phyloP scores from a whole-genome alignment of 2,113 vertebrate species.

The human region DNA sequence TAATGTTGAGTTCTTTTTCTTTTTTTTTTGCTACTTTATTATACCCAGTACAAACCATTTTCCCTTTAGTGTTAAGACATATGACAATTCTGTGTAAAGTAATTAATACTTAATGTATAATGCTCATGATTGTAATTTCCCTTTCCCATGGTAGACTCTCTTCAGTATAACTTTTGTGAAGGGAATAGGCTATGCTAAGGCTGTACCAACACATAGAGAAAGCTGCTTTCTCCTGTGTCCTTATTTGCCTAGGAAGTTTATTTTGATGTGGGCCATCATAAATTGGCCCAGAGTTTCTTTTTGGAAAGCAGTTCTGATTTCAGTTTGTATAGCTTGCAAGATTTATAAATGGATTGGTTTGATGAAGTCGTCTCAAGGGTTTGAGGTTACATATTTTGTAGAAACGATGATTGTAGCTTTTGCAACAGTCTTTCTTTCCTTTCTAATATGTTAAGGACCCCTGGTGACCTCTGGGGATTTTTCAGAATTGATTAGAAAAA shows the following conservation, averaged over 20 bases:
- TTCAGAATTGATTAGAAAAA: background rate
- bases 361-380: background rate
- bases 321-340: background rate
- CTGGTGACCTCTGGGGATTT: background rate
- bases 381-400: slow-evolving; percentile 28
- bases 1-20: background rate
- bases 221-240: background rate
- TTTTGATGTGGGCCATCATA: background rate
- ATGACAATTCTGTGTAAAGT: background rate
- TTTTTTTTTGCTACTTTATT: background rate
- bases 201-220: background rate
- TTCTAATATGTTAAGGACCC: background rate
- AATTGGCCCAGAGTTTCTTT: background rate
- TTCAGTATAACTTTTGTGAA: background rate
- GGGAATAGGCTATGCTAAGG: background rate
- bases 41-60: background rate
- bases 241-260: background rate
- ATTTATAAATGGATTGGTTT: slow-evolving; percentile 19
- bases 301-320: slow-evolving; percentile 34
- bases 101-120: background rate
- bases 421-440: background rate
- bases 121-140: background rate
- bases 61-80: background rate
- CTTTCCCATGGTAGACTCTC: background rate
- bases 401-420: slow-evolving; percentile 27